Evolutionary conservation across 1,140 invertebrate species (phyloP), one percentile per base, ranked within the genome.

Genomic region (Mylabris phalerata): DNA sequence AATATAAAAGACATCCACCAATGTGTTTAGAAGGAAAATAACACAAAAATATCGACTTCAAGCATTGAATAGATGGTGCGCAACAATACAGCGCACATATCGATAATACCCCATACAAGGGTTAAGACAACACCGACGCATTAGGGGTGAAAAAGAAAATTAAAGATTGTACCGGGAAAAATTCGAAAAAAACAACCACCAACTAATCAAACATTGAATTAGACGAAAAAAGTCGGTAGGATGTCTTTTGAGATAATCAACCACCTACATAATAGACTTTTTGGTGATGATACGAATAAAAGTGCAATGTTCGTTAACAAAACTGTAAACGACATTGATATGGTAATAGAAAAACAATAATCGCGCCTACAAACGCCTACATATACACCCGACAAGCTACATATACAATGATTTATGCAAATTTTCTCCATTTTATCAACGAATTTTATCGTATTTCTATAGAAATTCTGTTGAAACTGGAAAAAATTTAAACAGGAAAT

Each of bases 11-110:
- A 54, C 62, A 51, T 64, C 50, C 59, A 52, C 51, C 48, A 58
- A 46, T 32, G 48, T 40, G 32, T 32, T 4, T 32, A 32, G 32
- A 32, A 5, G 49, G 45, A 50, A 45, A 61, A 13, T 54, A 54
- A 61, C 49, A 46, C 59, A 55, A 58, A 32, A 60, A 48, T 62
- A 62, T 65, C 60, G 60, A 65, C 63, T 65, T 46, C 32, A 48
- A 52, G 55, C 55, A 55, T 48, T 62, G 60, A 60, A 59, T 59
- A 52, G 57, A 57, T 50, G 13, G 48, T 25, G 63, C 63, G 63
- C 63, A 62, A 19, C 32, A 25, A 44, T 59, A 48, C 60, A 57
- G 63, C 63, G 63, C 63, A 65, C 60, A 52, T 50, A 65, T 65
- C 63, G 63, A 65, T 65, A 65, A 48, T 56, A 48, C 38, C 32